Base-by-base conservation (phyloP, 2,797 vertebrate species). In the Emydoidea blandingii region DNA sequence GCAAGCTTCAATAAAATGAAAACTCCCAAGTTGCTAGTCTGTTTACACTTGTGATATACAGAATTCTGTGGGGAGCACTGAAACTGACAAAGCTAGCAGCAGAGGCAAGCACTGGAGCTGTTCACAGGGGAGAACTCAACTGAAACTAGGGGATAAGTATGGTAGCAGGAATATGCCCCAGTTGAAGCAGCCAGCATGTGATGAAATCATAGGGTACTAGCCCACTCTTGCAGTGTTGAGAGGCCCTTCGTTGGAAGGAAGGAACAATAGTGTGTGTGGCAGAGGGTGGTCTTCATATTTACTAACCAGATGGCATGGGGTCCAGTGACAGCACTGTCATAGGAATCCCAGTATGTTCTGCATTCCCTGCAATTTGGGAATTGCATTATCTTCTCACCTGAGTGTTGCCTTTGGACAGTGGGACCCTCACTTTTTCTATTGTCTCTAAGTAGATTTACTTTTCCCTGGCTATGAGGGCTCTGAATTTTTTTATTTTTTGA, bases 131-230 rank as follows among this genome's bases (percentile, higher is more conserved):
- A 57, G 50, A 56, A 44, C 10, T 23, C 16, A 41, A 6, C 16
- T n/a, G 1, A 53, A 76, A 76, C 8, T 19, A 56, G 31, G 27
- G 37, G 25, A 56, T 12, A 72, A 47, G 9, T 50, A 56, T 6
- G 0, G 65, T 85, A 59, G 37, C 12, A 9, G 53, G 2, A 54
- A 0, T 34, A 62, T 1, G 0, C 5, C 50, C 62, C 68, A 44
- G 81, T 88, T 72, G 74, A 81, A 81, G 82, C 23, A 31, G 16
- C 37, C 57, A 0, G 3, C 21, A 0, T 4, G 1, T 87, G 18
- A 3, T 19, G 49, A 76, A 86, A 47, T 68, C 21, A 1, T 31
- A 49, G 2, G 12, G 6, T 80, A 59, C 0, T 1, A 29, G 50
- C 52, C 54, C 1, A 1, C 3, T 47, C 12, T 27, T n/a, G 34